Percentiles rank a stretch among this genome's conserved stretches.
Evolutionary conservation across 2,113 vertebrate genomes (phyloP).

Genomic region (Macroglossus sobrinus): DNA sequence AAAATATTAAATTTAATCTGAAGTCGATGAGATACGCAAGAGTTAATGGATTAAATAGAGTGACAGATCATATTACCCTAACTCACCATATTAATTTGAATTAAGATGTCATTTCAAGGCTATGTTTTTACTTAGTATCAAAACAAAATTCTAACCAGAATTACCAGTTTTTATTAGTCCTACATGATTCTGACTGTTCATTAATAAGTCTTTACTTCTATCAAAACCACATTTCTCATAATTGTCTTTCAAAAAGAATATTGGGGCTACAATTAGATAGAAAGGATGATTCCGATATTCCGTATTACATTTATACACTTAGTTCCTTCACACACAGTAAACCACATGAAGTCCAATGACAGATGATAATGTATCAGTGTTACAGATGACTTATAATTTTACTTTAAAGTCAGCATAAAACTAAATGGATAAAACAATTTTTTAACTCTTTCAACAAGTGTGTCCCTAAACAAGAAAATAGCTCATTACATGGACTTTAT

Average conservation of each 20-base stretch:
- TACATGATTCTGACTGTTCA: not conserved
- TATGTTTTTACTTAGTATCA: not conserved
- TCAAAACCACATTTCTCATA: not conserved
- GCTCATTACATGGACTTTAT: not conserved
- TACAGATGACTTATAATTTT: not conserved
- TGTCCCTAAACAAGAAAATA: not conserved
- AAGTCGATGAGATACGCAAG: not conserved
- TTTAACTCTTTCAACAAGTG: not conserved
- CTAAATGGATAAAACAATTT: not conserved
- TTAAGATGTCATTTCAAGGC: not conserved
- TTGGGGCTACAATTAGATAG: not conserved
- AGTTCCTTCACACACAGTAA: not conserved
- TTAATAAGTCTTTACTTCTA: not conserved
- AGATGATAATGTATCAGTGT: not conserved
- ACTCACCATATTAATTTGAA: not conserved
- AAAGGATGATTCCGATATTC: not conserved
- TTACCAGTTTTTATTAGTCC: not conserved
- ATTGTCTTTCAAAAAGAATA: not conserved
- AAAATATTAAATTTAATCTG: not conserved
- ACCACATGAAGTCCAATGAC: not conserved
- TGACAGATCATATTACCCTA: not conserved
- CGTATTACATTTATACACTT: not conserved
- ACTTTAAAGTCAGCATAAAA: constrained; percentile 19
- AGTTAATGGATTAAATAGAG: constrained; percentile 17
- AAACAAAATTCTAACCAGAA: not conserved